Base-by-base conservation (phyloP, 2,797 vertebrate species). In the Falco rusticolus region DNA sequence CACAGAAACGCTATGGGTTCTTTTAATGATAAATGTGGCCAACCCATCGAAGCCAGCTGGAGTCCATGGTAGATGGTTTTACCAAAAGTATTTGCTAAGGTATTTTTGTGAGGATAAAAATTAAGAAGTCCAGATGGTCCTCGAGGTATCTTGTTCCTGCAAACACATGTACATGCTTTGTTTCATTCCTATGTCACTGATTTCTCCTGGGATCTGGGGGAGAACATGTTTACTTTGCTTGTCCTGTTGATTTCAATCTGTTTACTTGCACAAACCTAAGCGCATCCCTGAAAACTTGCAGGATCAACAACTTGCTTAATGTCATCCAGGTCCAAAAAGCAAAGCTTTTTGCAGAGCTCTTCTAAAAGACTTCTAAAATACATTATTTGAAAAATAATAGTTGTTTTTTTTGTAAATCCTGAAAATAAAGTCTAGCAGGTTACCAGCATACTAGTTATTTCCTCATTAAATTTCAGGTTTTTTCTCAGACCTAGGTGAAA, bases 61-160 rank as follows among this genome's bases (percentile, higher is more conserved):
- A 89, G 66, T 47, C 74, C 71, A 6, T 16, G 63, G 64, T 59
- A 17, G 10, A 41, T 69, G 70, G 51, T n/a, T 61, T 72, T n/a
- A 84, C 81, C 90, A 84, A 61, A 96, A 95, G 1, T 77, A 87
- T 96, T 95, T 84, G 47, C 78, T 25, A 79, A 84, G 56, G 77
- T 92, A 37, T 89, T 92, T 90, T 54, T 68, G 63, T 56, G 47
- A 84, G n/a, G 33, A 69, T 59, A 70, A 65, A 81, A 84, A 92
- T 39, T 72, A 74, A 50, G 61, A 21, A 79, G 47, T n/a, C 61
- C 65, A 43, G 74, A 87, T 69, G 70, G 50, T 60, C 78, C 72
- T 37, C 82, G 69, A 90, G 86, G 84, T 95, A 76, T 45, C 72
- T 81, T 3, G 2, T 34, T 78, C 85, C 45, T 86, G 65, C 28